Evolutionary conservation across 2,888 invertebrate species (phyloP), one percentile per base, ranked within the genome.

Genomic region (Eupithecia tripunctaria): DNA sequence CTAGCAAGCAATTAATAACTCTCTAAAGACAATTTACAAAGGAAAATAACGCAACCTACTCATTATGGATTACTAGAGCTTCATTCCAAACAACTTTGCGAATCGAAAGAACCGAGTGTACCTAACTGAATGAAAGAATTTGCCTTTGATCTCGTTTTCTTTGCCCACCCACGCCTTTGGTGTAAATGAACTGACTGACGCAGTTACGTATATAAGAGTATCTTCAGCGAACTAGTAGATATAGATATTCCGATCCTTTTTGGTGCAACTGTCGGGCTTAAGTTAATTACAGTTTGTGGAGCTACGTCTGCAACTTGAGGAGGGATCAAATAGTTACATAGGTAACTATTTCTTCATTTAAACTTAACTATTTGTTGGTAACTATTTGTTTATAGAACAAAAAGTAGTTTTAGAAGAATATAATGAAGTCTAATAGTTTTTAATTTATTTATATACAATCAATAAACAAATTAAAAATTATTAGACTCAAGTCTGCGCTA

Each of bases 71-170:
- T 51, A 21, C 12, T 21, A 51, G 21, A 51, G 21, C 21, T 51
- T 21, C 21, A 56, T 14, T 56, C 12, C 56, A 56, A 56, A 56
- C 25, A 25, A 56, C 14, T 56, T 56, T 14, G 51, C 51, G 12
- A 56, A 56, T 25, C 25, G 56, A 56, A 56, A 56, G 21, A 56
- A 25, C 51, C 51, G 21, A 51, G 51, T 25, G 3, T 21, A 51
- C 21, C 21, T 51, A 21, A 56, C 56, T 25, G 25, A 25, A 25
- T 56, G 56, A 25, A 43, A 51, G 56, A 56, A 18, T 21, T 51
- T 51, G 25, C 56, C 56, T 56, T 56, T 56, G 56, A 56, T 56
- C 56, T 56, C 56, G 56, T 25, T 56, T 21, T 25, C 25, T 56
- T 56, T 56, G 56, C 56, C 25, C 56, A 25, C 56, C 56, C 56